These are phyloP conservation scores for Raja brachyura DNA, from an alignment of 2,113 vertebrate genomes.

Conservation along the genomic window DNA sequence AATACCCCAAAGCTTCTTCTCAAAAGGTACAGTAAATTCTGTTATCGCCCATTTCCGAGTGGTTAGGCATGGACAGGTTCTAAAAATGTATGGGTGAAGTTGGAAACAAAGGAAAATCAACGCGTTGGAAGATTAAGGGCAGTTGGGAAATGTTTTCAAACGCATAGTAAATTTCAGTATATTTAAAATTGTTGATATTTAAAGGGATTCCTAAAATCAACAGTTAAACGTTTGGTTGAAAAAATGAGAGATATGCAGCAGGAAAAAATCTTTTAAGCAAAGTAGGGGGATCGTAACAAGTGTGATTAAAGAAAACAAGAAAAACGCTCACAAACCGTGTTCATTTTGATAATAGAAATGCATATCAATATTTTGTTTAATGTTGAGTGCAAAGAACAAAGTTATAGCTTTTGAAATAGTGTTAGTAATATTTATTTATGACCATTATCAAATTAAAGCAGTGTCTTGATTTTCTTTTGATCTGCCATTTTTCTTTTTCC, in stretches of 20 bases:
- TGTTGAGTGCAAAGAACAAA: neutral
- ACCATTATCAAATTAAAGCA: neutral
- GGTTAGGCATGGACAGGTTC: neutral
- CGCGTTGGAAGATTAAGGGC: neutral
- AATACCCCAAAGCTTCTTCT: slow-evolving; percentile 44
- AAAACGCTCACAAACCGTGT: neutral
- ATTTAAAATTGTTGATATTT: neutral
- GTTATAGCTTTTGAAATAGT: neutral
- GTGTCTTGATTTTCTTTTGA: neutral
- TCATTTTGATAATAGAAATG: neutral
- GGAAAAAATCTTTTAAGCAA: neutral
- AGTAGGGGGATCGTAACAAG: neutral
- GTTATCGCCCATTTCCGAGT: slow-evolving; percentile 13
- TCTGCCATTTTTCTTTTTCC: neutral
- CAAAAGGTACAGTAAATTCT: slow-evolving; percentile 39
- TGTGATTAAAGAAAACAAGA: too few species aligned
- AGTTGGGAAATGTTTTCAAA: neutral
- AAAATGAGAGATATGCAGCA: neutral
- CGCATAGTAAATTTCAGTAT: neutral
- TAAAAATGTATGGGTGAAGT: neutral
- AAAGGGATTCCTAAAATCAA: neutral
- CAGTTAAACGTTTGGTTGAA: neutral
- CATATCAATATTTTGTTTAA: neutral
- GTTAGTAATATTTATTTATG: neutral
- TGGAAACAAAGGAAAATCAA: slow-evolving; percentile 3